phyloP scores from a whole-genome alignment of 2,888 invertebrate genomes.

The Patella ulyssiponensis region DNA sequence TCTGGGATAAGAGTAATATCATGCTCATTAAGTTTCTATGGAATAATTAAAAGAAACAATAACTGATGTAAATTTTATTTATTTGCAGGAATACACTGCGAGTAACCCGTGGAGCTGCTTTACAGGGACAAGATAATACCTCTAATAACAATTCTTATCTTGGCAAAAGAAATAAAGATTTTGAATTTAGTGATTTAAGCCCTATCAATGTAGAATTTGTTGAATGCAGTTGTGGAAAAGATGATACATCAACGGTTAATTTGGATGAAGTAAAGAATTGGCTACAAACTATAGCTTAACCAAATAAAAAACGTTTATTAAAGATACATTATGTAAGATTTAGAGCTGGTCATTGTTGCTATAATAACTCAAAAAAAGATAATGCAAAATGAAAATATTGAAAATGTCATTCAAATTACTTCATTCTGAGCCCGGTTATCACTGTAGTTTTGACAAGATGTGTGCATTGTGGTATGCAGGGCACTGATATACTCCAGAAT shows the following conservation, averaged over 20 bases:
- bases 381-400: too few species aligned
- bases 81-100: slow-evolving; percentile 84
- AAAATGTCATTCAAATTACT: too few species aligned
- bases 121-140: slow-evolving; percentile 74
- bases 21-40: background rate
- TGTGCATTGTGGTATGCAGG: too few species aligned
- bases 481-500: too few species aligned
- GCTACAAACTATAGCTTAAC: slow-evolving; percentile 77
- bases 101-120: slow-evolving; percentile 85
- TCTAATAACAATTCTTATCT: slow-evolving; percentile 76
- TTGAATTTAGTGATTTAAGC: slow-evolving; percentile 84
- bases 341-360: too few species aligned
- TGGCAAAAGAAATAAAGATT: slow-evolving; percentile 85
- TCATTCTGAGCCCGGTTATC: too few species aligned
- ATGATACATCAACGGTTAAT: slow-evolving; percentile 78
- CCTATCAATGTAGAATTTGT: slow-evolving; percentile 77
- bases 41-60: background rate
- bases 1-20: too few species aligned
- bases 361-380: too few species aligned
- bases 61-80: slow-evolving; percentile 10
- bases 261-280: slow-evolving; percentile 81
- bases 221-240: slow-evolving; percentile 70
- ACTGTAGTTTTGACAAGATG: too few species aligned
- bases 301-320: background rate
- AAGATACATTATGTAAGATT: too few species aligned